Evolutionary conservation across 2,888 invertebrate genomes (phyloP), one percentile per base, ranked within the genome.

Genomic region (Drosophila niveifrons): DNA sequence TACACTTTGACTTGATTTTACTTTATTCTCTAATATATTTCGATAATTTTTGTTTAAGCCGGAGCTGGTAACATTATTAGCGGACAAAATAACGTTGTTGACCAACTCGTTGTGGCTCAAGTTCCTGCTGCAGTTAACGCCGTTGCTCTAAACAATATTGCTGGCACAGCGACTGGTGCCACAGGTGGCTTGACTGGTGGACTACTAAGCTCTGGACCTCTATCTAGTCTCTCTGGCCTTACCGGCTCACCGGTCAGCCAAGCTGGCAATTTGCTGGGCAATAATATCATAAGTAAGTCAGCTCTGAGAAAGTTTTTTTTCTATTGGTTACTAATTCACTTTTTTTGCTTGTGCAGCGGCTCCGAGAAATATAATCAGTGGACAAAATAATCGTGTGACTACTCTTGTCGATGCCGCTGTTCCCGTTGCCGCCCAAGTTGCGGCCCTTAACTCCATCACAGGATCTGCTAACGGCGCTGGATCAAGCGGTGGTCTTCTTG

Each of bases 231-330:
- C 7, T 7, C 53, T 15, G 55, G 51, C 15, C 11, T 17, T 23
- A 3, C 31, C 31, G 31, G 31, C 31, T 31, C 10, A 10, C 18
- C 11, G 4, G 7, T 17, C 15, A 11, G 46, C 7, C 56, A 56
- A 46, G 13, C 55, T 9, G 58, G 58, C 34, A 69, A 66, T 23
- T 4, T n/a, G 1, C n/a, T 72, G 10, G 57, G 50, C 7, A 72
- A 69, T 31, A 34, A 2, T 1, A 13, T 50, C 2, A 34, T 1
- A 9, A 10, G 69, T 69, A 51, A 59, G 58, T 48, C 3, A 8
- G 13, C 29, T 41, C 1, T 10, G 23, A 23, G 1, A 23, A 23
- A 34, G 10, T 31, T 11, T 10, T 2, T 23, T 23, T 13, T n/a
- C 17, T 34, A 29, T 10, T 29, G n/a, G 0, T 8, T 23, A 23